Conservation (phyloP, 2,888 invertebrate species). For the Siphonodentalium dalli region DNA sequence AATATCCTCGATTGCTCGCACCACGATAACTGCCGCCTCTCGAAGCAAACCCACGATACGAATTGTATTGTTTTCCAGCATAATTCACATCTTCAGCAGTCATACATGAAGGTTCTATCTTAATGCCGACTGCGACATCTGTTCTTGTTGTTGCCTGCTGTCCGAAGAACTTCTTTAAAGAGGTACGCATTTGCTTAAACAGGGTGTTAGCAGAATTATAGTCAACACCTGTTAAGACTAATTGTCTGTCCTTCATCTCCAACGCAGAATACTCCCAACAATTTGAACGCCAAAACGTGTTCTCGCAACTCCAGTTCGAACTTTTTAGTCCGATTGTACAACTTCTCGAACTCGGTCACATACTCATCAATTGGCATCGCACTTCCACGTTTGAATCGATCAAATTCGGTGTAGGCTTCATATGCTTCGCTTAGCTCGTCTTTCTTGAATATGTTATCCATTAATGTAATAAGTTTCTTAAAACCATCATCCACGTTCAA, state of each 20-base stretch:
- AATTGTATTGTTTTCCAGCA: constrained; percentile 1
- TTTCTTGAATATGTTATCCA: constrained; percentile 24
- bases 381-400: constrained; percentile 10
- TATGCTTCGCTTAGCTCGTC: constrained; percentile 22
- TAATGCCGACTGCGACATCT: too few species aligned
- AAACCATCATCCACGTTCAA: constrained; percentile 21
- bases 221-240: constrained; percentile 24
- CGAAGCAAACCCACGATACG: not conserved
- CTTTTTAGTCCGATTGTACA: constrained; percentile 15
- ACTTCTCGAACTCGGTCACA: constrained; percentile 24
- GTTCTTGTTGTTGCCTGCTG: too few species aligned
- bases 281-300: constrained; percentile 21
- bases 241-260: constrained; percentile 21
- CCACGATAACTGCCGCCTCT: not conserved
- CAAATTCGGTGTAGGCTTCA: constrained; percentile 26
- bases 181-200: too few species aligned
- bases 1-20: too few species aligned
- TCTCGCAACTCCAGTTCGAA: constrained; percentile 20
- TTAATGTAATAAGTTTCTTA: constrained; percentile 7
- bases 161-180: too few species aligned
- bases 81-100: constrained; percentile 20
- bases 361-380: constrained; percentile 17
- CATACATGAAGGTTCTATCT: constrained; percentile 11
- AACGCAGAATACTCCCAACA: constrained; percentile 13
- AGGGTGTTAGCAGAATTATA: constrained; percentile 12